These are phyloP conservation scores for Blastobasis lacticolella DNA, from an alignment of 2,888 invertebrate genomes.

Conservation along the genomic window DNA sequence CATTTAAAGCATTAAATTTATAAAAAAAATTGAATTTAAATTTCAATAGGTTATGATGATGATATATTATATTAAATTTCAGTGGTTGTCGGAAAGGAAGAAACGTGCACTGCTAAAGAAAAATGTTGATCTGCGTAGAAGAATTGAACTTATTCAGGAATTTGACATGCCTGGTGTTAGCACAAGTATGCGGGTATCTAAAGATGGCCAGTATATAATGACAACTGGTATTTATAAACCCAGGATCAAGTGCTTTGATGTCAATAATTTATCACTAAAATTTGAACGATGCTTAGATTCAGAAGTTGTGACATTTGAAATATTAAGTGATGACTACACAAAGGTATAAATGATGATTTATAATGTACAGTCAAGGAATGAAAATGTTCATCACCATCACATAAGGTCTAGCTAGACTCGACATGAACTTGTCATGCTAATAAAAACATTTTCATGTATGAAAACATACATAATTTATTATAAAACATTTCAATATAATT, in stretches of 20 bases:
- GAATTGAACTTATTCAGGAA: conserved; percentile 98
- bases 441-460: no score
- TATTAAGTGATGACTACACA: conserved; percentile 95
- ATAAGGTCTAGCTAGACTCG: no score
- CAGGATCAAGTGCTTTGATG: conserved; percentile 95
- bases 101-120: conserved; percentile 87
- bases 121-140: conserved; percentile 89
- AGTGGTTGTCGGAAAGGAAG: conserved; percentile 93
- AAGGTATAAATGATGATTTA: conserved; percentile 75
- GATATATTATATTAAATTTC: conserved; percentile 25
- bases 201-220: conserved; percentile 93
- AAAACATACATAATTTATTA: no score
- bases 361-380: no score
- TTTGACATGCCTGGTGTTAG: conserved; percentile 99
- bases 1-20: no score
- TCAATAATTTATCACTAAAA: conserved; percentile 95
- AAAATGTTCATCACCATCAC: no score
- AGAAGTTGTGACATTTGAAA: conserved; percentile 94
- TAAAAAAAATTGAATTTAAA: no score
- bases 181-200: conserved; percentile 86
- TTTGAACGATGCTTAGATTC: conserved; percentile 98
- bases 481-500: no score
- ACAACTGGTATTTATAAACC: conserved; percentile 98
- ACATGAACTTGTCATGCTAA: no score
- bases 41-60: no score